Percentiles rank a stretch among this genome's conserved stretches.
Conservation (phyloP, 2,113 vertebrate genomes). For the Cavia porcellus region DNA sequence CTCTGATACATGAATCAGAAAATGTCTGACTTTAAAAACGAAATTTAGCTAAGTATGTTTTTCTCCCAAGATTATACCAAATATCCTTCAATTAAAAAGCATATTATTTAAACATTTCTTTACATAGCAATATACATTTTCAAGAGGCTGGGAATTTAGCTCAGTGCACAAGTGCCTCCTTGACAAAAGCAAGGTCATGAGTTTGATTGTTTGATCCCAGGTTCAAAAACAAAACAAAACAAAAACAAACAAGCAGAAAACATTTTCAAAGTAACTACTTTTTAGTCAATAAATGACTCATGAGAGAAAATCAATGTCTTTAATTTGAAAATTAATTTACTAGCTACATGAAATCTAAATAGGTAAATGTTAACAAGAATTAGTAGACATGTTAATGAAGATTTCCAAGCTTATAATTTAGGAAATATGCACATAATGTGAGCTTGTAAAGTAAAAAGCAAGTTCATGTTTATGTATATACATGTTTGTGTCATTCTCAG, state of each 20-base stretch:
- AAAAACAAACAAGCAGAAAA: too few relatives aligned
- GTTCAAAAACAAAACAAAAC: too few relatives aligned
- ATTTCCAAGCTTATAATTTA: neutral
- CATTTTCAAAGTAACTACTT: neutral
- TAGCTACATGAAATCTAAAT: neutral
- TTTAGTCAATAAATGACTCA: neutral
- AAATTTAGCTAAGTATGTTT: neutral
- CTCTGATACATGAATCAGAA: neutral
- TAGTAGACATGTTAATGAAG: neutral
- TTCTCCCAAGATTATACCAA: neutral
- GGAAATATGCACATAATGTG: neutral
- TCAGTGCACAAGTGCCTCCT: too few relatives aligned
- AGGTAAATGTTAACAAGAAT: neutral
- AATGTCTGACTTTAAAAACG: neutral
- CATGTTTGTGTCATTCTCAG: neutral
- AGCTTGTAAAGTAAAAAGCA: neutral
- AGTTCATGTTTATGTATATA: neutral
- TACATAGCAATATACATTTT: neutral
- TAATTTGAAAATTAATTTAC: neutral
- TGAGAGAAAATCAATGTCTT: neutral
- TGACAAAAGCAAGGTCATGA: too few relatives aligned
- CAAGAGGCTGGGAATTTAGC: too few relatives aligned
- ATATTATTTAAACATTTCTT: neutral
- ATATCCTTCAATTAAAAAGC: neutral
- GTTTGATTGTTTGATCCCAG: too few relatives aligned